Base-by-base conservation (phyloP, 2,113 vertebrate species). In the Taurulus bubalis region DNA sequence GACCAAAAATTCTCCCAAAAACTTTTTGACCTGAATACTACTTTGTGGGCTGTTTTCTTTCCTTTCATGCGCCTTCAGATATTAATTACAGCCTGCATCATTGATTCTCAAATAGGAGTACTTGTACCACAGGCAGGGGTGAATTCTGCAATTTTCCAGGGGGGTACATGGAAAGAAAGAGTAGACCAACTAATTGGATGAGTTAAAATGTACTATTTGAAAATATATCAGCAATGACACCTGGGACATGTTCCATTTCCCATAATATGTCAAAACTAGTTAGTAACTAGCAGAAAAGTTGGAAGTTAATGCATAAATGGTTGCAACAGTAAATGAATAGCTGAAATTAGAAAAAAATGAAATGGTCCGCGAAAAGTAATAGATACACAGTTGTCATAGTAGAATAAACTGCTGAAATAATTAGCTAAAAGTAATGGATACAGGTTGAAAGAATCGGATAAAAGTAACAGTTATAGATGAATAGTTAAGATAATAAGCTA, bases 1-100 rank as follows among this genome's bases (percentile, higher is more conserved):
- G 32, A 82, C 36, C 66, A 83, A 58, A 87, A 76, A 49, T 65
- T 36, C 8, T 77, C 76, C 71, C 22, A 34, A 65, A 49, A 67
- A 60, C 20, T 12, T 38, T 69, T 42, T 68, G 34, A 69, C 51
- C 53, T 20, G 53, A 73, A 66, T 69, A 49, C 24, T 1, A 24
- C 20, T 55, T 75, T 63, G 9, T 28, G 66, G 22, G 22, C 70
- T 65, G 26, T 72, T 72, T 49, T 78, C 32, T 42, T 68, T 14
- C 24, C 34, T 62, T 65, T 70, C 12, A 66, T 75, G 38, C 22
- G 12, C 12, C 10, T 8, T 24, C 53, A 63, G n/a, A 60, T 55
- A 40, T 14, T 12, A 67, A 71, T 20, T 42, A 28, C 6, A 55
- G 6, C 12, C 28, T 22, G 0, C 38, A 14, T 36, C 22, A n/a